These are phyloP conservation scores for Piezodorus guildinii DNA, from an alignment of 1,140 invertebrate genomes.

Conservation along the genomic window DNA sequence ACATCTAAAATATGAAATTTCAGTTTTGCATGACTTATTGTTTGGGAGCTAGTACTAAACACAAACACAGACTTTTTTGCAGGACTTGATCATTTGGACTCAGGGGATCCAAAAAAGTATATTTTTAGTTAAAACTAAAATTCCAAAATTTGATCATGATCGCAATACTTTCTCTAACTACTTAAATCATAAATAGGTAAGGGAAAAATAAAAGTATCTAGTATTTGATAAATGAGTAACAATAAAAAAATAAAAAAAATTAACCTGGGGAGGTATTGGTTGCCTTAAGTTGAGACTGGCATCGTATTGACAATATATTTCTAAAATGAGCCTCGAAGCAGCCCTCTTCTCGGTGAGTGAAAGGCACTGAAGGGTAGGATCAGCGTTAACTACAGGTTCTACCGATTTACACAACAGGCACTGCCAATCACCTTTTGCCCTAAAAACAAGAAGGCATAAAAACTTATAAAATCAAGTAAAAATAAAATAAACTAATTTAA, in stretches of 20 bases:
- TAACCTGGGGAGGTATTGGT: slow-evolving; percentile 61
- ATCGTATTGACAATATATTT: slow-evolving; percentile 82
- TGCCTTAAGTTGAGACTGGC: slow-evolving; percentile 76
- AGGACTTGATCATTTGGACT: too few relatives aligned
- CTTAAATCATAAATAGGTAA: neutral
- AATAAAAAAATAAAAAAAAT: slow-evolving; percentile 29
- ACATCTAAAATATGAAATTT: too few relatives aligned
- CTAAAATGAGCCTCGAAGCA: slow-evolving; percentile 70
- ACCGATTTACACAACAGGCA: slow-evolving; percentile 5
- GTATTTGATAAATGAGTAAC: too few relatives aligned
- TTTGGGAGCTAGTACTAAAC: too few relatives aligned
- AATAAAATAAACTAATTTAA: too few relatives aligned
- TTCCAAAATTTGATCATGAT: too few relatives aligned
- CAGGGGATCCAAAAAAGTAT: too few relatives aligned
- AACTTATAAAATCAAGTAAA: too few relatives aligned
- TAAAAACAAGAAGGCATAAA: neutral
- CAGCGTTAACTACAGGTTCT: neutral
- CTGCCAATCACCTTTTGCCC: slow-evolving; percentile 8
- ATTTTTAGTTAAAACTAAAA: too few relatives aligned
- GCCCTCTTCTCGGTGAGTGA: slow-evolving; percentile 50
- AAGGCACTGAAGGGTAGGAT: neutral
- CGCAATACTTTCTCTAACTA: too few relatives aligned
- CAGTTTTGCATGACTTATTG: too few relatives aligned
- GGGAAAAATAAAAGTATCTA: neutral
- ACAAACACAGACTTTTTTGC: too few relatives aligned